phyloP scores from a whole-genome alignment of 2,888 invertebrate genomes.

The Stratiomys singularior region DNA sequence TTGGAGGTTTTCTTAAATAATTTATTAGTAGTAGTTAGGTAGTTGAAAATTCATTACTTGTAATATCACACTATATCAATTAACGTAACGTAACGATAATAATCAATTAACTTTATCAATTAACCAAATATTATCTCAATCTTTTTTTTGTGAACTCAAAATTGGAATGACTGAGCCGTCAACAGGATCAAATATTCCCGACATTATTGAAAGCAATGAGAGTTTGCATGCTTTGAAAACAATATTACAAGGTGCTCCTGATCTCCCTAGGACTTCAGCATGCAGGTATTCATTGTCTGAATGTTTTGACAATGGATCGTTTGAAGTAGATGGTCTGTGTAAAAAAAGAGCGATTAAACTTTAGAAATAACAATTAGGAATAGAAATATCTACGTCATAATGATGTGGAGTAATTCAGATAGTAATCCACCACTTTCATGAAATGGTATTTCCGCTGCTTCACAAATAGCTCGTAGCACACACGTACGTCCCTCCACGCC shows the following conservation, averaged over 20 bases:
- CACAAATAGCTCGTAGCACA: slow-evolving; percentile 79
- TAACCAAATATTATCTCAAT: neutral
- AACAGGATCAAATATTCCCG: slow-evolving; percentile 49
- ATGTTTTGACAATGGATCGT: slow-evolving; percentile 72
- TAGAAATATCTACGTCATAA: slow-evolving; percentile 74
- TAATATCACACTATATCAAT: too few species aligned
- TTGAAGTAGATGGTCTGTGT: slow-evolving; percentile 75
- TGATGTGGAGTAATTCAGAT: slow-evolving; percentile 78
- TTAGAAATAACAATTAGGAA: neutral
- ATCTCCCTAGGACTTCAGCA: slow-evolving; percentile 75
- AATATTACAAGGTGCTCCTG: slow-evolving; percentile 59
- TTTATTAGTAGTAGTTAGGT: too few species aligned
- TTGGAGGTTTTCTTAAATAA: too few species aligned
- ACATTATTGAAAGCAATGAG: slow-evolving; percentile 60
- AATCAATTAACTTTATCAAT: neutral
- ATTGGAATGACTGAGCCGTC: neutral
- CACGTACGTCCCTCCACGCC: slow-evolving; percentile 76
- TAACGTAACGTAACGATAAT: too few species aligned
- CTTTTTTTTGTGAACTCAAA: neutral
- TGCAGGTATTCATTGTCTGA: slow-evolving; percentile 78
- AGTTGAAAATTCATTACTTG: too few species aligned
- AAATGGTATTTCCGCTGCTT: slow-evolving; percentile 76
- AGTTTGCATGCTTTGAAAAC: slow-evolving; percentile 59
- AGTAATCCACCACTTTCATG: slow-evolving; percentile 76
- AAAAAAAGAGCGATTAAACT: slow-evolving; percentile 13